Evolutionary conservation across 2,797 vertebrate genomes (phyloP).

Genomic region (Melanotaenia nigrans): DNA sequence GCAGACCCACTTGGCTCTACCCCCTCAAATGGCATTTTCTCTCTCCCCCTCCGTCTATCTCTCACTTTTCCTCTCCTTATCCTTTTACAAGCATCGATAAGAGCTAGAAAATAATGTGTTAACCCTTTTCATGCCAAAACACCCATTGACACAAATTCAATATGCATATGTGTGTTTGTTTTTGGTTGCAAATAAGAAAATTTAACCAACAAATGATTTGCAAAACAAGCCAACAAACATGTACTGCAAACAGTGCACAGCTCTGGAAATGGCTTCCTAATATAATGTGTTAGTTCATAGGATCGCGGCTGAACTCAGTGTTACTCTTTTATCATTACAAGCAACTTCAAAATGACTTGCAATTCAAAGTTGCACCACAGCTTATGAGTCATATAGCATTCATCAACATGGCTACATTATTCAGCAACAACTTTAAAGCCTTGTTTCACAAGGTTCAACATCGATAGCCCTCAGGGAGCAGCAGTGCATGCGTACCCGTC

Average conservation of each 20-base stretch:
- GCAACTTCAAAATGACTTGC: constrained; percentile 29
- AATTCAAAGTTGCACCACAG: constrained; percentile 43
- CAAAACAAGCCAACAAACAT: constrained; percentile 62
- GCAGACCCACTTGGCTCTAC: constrained; percentile 81
- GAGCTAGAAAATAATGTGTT: constrained; percentile 76
- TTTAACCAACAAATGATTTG: constrained; percentile 59
- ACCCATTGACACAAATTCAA: constrained; percentile 74
- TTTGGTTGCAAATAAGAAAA: constrained; percentile 63
- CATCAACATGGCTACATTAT: constrained; percentile 45
- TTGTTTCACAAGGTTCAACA: constrained; percentile 50
- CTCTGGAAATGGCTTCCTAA: constrained; percentile 5
- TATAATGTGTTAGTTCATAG: constrained; percentile 4
- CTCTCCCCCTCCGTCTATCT: constrained; percentile 63
- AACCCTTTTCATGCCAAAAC: constrained; percentile 73
- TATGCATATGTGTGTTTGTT: constrained; percentile 66
- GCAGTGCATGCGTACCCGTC: constrained; percentile 36
- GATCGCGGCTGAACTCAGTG: not conserved
- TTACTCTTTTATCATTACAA: constrained; percentile 12
- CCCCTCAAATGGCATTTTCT: constrained; percentile 84
- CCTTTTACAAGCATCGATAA: constrained; percentile 78
- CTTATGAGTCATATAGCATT: constrained; percentile 39
- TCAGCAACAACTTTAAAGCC: constrained; percentile 53
- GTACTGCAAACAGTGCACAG: constrained; percentile 9
- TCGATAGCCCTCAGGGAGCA: constrained; percentile 48
- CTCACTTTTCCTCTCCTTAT: constrained; percentile 79